These are phyloP conservation scores for Lepus oiostolus DNA, from an alignment of 2,797 vertebrate species.

Conservation along the genomic window DNA sequence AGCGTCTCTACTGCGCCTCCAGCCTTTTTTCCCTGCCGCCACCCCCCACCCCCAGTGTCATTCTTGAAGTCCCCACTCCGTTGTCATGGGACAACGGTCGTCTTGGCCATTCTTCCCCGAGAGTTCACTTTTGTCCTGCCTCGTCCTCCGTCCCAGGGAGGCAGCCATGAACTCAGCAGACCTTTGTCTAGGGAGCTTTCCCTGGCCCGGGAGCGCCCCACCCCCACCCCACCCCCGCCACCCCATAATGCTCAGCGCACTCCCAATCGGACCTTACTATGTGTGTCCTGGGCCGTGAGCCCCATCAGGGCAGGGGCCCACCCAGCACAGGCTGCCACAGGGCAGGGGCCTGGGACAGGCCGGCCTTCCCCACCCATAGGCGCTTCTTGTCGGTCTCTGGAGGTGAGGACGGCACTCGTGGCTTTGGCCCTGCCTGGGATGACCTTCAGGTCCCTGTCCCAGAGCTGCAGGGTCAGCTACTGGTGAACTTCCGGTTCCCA, in stretches of 20 bases:
- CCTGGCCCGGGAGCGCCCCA: no score
- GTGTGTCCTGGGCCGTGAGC: not conserved
- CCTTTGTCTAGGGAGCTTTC: not conserved
- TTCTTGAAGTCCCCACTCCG: not conserved
- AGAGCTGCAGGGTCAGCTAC: not conserved
- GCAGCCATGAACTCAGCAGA: not conserved
- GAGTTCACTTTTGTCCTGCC: not conserved
- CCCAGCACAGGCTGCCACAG: not conserved
- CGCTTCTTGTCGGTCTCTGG: not conserved
- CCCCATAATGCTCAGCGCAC: not conserved
- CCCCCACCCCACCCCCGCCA: no score
- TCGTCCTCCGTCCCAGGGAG: not conserved
- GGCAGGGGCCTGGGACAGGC: not conserved
- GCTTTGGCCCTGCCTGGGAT: not conserved
- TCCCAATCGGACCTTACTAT: not conserved
- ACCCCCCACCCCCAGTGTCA: no score
- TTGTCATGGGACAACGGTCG: not conserved
- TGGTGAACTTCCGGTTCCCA: not conserved
- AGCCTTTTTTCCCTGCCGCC: no score
- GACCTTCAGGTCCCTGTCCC: not conserved
- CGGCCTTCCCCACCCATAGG: no score
- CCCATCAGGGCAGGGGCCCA: not conserved
- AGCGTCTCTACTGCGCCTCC: not conserved
- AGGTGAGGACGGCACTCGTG: not conserved
- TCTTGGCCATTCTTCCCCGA: not conserved